These are phyloP conservation scores for Cylas formicarius DNA, from an alignment of 1,140 invertebrate genomes.

Conservation along the genomic window DNA sequence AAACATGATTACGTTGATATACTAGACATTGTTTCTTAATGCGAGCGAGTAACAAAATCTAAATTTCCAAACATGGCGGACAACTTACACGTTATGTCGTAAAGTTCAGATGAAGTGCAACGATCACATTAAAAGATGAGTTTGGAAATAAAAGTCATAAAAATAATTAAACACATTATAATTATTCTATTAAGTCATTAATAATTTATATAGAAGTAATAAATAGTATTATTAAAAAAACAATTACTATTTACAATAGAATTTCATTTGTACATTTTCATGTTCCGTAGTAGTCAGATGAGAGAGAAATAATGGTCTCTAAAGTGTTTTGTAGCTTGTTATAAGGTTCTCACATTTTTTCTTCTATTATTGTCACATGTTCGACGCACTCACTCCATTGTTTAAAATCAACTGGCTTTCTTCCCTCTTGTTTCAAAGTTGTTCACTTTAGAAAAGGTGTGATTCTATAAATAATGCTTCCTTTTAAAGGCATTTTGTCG, in stretches of 20 bases:
- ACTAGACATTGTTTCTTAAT: not conserved
- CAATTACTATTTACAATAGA: not conserved
- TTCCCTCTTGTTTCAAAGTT: too few relatives aligned
- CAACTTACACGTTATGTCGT: not conserved
- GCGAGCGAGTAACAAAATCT: not conserved
- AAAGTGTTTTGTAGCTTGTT: too few relatives aligned
- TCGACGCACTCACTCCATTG: not conserved
- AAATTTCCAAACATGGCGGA: not conserved
- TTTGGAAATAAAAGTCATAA: not conserved
- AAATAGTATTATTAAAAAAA: not conserved
- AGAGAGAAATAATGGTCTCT: too few relatives aligned
- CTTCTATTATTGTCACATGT: not conserved
- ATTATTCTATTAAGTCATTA: too few relatives aligned
- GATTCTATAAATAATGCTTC: too few relatives aligned
- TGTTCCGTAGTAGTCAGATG: not conserved
- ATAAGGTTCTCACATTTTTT: too few relatives aligned
- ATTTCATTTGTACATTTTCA: conserved; percentile 1
- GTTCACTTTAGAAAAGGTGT: too few relatives aligned
- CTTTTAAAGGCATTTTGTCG: too few relatives aligned
- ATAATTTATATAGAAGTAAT: too few relatives aligned
- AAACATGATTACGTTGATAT: conserved; percentile 2
- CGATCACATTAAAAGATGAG: not conserved
- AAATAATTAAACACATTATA: not conserved
- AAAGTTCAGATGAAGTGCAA: not conserved
- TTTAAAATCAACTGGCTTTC: not conserved